phyloP scores from a whole-genome alignment of 2,888 invertebrate species.

The Cistogaster globosa region DNA sequence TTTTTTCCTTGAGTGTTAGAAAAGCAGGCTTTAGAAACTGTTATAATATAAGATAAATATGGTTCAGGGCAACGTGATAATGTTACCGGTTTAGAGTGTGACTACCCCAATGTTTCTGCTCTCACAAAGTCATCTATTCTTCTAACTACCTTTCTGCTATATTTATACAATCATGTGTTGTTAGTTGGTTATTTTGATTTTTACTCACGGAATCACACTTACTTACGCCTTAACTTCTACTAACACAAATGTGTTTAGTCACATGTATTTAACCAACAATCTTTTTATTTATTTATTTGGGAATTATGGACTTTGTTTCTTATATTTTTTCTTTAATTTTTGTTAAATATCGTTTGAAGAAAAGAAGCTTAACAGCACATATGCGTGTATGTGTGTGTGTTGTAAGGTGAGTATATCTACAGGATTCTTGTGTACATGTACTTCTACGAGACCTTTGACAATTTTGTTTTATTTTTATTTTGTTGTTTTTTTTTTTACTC shows the following conservation, averaged over 20 bases:
- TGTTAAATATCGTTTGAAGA: conserved; percentile 41
- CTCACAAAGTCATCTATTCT: too few relatives aligned
- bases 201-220: background rate
- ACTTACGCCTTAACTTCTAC: background rate
- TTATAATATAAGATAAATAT: too few relatives aligned
- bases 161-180: background rate
- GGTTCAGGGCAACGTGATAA: too few relatives aligned
- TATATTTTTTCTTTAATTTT: background rate
- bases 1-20: too few relatives aligned
- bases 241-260: background rate
- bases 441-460: too few relatives aligned
- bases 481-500: too few relatives aligned
- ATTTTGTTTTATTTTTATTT: too few relatives aligned
- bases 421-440: too few relatives aligned
- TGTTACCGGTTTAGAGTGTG: conserved; percentile 15
- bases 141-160: background rate
- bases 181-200: conserved; percentile 30
- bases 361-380: background rate
- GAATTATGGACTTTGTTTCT: conserved; percentile 46
- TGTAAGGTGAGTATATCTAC: too few relatives aligned
- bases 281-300: conserved; percentile 43
- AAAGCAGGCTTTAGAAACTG: background rate
- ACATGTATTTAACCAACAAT: conserved; percentile 31
- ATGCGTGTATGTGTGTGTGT: too few relatives aligned
- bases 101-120: background rate